Percentiles rank a stretch among this genome's conserved stretches.
These are phyloP conservation scores for Synergus laeviventris DNA, from an alignment of 2,888 invertebrate genomes.

Conservation along the genomic window DNA sequence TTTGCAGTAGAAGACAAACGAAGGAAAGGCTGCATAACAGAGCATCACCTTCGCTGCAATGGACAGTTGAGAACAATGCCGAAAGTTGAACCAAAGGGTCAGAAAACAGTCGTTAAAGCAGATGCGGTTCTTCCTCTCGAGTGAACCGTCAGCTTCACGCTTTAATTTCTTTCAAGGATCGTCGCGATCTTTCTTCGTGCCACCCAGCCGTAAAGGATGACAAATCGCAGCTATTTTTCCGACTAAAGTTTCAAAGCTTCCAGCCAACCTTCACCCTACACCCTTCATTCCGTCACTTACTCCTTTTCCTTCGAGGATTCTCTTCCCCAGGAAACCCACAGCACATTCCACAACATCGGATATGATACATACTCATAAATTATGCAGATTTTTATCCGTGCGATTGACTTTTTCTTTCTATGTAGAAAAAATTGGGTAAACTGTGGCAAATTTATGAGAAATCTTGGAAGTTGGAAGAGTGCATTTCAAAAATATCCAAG, in stretches of 20 bases:
- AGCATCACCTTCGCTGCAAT: background rate
- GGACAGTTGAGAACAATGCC: constrained; percentile 66
- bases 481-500: constrained; percentile 1
- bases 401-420: background rate
- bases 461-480: background rate
- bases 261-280: constrained; percentile 5
- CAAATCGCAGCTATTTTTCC: constrained; percentile 51
- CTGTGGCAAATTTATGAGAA: background rate
- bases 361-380: constrained; percentile 30
- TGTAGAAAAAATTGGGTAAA: background rate
- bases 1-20: background rate
- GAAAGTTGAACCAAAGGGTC: constrained; percentile 58
- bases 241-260: constrained; percentile 44
- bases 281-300: constrained; percentile 38
- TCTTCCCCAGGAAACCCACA: constrained; percentile 10
- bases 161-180: constrained; percentile 57
- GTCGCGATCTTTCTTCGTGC: constrained; percentile 41
- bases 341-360: constrained; percentile 49
- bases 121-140: constrained; percentile 55
- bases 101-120: constrained; percentile 62
- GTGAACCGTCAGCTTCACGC: constrained; percentile 63
- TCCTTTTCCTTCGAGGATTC: constrained; percentile 1
- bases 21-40: background rate
- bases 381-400: constrained; percentile 19
- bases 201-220: constrained; percentile 45